Conservation (phyloP, 2,888 invertebrate genomes). For the Toxonevra muliebris region DNA sequence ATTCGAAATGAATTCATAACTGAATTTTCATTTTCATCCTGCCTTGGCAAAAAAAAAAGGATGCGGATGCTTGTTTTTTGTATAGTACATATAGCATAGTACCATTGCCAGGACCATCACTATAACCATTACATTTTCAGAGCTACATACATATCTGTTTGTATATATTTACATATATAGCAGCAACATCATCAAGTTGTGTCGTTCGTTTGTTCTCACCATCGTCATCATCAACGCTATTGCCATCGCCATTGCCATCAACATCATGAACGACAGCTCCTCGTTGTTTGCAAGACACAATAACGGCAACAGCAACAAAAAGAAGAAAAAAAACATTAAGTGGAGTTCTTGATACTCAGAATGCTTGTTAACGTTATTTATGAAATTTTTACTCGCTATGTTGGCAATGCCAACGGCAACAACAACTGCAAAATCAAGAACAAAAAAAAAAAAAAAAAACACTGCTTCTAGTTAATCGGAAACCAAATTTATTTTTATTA, state of each 20-base stretch:
- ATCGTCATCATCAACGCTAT: background rate
- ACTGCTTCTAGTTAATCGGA: background rate
- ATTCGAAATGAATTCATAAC: slow-evolving; percentile 65
- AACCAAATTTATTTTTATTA: background rate
- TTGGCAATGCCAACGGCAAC: slow-evolving; percentile 11
- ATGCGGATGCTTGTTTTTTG: slow-evolving; percentile 4
- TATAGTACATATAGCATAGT: background rate
- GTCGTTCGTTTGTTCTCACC: too few relatives aligned
- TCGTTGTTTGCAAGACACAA: background rate
- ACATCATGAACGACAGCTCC: background rate
- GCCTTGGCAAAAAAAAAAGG: slow-evolving; percentile 10
- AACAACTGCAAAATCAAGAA: slow-evolving; percentile 1
- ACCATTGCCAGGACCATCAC: too few relatives aligned
- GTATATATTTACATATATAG: too few relatives aligned
- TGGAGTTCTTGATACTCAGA: background rate
- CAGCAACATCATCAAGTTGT: too few relatives aligned
- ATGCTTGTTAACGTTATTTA: slow-evolving; percentile 12
- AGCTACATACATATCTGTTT: too few relatives aligned
- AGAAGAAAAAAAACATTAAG: background rate
- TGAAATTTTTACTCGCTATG: background rate
- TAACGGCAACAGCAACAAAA: background rate
- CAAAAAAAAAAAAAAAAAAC: background rate
- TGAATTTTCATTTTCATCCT: slow-evolving; percentile 56
- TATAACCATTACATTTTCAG: too few relatives aligned
- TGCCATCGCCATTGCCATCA: background rate